Base-by-base conservation (phyloP, 2,797 vertebrate genomes). In the Paramormyrops hopkinsi region DNA sequence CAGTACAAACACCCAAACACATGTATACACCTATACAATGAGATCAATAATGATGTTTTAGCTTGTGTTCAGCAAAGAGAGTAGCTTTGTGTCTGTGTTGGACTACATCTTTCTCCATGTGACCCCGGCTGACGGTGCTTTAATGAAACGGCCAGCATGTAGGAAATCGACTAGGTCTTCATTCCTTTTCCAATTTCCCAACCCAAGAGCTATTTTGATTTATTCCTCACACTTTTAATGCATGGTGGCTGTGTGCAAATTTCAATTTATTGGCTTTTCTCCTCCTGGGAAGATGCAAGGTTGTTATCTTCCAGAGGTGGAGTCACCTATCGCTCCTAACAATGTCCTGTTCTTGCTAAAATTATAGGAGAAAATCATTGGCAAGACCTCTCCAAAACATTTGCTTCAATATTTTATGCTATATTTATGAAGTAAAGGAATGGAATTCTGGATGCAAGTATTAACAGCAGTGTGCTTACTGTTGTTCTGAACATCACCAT, bases 51-150 rank as follows among this genome's bases (percentile, higher is more conserved):
- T 29, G 48, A 51, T 86, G 46, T 84, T 84, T 82, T 84, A 84
- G 46, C n/a, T 84, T 84, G 22, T 51, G 82, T 51, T 44, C 22
- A 82, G 25, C 1, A 17, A 59, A 19, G 51, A 59, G 51, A 56
- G 50, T 56, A 29, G 53, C 53, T n/a, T 56, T 87, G 17, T 56
- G 29, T 41, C 50, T 51, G 83, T 29, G 84, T 53, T 19, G 12
- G 83, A 59, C 85, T 29, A 25, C 85, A 87, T n/a, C 51, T 86
- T 56, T 76, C 62, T 41, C 22, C 50, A 90, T 89, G 88, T 82
- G 90, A 91, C 91, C 91, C 90, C 91, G 5, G 87, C 92, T 94
- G 93, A 92, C 92, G 92, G 89, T 69, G 89, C 93, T 92, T 93
- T 92, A 93, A 90, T 92, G 89, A 87, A 88, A 59, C 90, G 82